Evolutionary conservation across 2,113 vertebrate species (phyloP).

Genomic region (Scytalopus superciliaris): DNA sequence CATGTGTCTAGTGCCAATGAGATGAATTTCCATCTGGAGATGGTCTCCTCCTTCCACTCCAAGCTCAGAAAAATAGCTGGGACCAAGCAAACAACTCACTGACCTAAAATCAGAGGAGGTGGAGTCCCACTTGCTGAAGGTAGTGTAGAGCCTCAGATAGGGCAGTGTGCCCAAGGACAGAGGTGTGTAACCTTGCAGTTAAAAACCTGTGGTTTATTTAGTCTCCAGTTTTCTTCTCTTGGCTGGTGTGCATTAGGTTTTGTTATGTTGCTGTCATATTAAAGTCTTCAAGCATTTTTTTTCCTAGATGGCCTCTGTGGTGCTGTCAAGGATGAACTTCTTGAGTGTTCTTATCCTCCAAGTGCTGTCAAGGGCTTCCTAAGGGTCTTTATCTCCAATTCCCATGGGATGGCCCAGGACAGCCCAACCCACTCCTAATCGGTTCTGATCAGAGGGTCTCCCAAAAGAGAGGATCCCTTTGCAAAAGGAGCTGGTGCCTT

Average conservation of each 20-base stretch:
- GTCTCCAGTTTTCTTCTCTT: not conserved
- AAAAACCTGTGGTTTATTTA: not conserved
- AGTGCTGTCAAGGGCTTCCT: not conserved
- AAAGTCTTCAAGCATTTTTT: not conserved
- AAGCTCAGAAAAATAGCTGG: not conserved
- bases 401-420: not conserved
- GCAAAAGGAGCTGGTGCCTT: not conserved
- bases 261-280: not conserved
- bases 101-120: not conserved
- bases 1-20: not conserved
- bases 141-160: not conserved
- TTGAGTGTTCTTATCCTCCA: not conserved
- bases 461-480: not conserved
- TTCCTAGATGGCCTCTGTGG: not conserved
- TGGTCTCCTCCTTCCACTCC: not conserved
- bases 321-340: not conserved
- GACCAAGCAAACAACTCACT: not conserved
- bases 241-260: not conserved
- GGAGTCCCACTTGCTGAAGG: not conserved
- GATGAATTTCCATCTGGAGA: not conserved
- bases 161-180: rapidly evolving
- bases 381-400: not conserved
- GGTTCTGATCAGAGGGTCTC: not conserved
- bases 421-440: not conserved
- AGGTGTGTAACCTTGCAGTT: not conserved